Evolutionary conservation across 2,888 invertebrate genomes (phyloP), one percentile per base, ranked within the genome.

Genomic region (Spialia ferax): DNA sequence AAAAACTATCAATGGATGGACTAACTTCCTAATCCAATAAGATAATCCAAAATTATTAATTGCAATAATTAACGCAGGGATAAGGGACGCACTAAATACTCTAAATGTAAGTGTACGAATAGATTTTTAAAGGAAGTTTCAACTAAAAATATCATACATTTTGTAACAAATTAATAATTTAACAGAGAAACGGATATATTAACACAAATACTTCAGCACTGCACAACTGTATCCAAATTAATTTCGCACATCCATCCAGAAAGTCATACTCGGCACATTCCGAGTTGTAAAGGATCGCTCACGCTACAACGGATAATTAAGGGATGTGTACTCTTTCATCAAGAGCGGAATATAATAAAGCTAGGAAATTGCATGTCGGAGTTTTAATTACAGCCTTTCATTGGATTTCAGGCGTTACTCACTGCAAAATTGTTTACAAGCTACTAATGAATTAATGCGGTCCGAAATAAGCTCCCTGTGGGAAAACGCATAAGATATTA

Each of bases 341-440:
- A 23, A 56, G 56, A 29, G 56, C 45, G 56, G 22, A 63, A 50
- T 56, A 57, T 48, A 18, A 48, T 32, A 57, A 35, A 35, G 10
- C 32, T 18, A 38, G 35, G 38, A 50, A 45, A 20, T 15, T 50
- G 38, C 42, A 32, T 52, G 22, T 55, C 23, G 35, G 7, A 32
- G 52, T 50, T 65, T 32, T 57, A 50, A 50, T 59, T 65, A 57
- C 32, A 38, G 35, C 64, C 23, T 57, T 26, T 65, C 23, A 57
- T 64, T 45, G 18, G 29, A 56, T 8, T 56, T 48, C 56, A 32
- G 32, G 48, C n/a, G 26, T 57, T 56, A 48, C n/a, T n/a, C n/a
- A n/a, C 11, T 15, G 45, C 10, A 29, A 29, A 32, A 10, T 1
- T 18, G 18, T 11, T 18, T 26, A 10, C 29, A 18, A 4, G n/a